Conservation (phyloP, 1,140 invertebrate species). For the Brachionus manjavacas region DNA sequence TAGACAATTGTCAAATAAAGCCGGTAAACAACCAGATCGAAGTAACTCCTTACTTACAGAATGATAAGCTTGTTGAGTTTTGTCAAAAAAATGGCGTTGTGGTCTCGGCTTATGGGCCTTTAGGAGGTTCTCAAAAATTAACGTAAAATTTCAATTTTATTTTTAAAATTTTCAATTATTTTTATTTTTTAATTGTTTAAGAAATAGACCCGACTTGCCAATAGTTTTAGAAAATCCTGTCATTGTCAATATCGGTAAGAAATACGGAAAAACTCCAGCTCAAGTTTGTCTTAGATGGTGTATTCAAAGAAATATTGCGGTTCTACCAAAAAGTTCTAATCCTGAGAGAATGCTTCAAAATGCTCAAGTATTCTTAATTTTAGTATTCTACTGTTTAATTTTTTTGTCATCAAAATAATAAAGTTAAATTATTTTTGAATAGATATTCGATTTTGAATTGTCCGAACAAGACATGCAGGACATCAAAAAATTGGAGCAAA, state of each 20-base stretch:
- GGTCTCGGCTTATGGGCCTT: constrained; percentile 32
- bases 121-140: constrained; percentile 6
- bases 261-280: constrained; percentile 31
- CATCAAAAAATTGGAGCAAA: background rate
- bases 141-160: background rate
- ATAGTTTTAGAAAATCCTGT: background rate
- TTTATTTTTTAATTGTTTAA: background rate
- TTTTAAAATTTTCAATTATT: background rate
- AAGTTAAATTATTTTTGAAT: background rate
- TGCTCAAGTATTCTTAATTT: background rate
- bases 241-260: background rate
- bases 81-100: constrained; percentile 53
- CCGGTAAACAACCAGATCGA: constrained; percentile 59
- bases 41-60: constrained; percentile 58
- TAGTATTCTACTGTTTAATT: too few species aligned
- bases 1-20: constrained; percentile 50
- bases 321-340: constrained; percentile 26
- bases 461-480: constrained; percentile 6
- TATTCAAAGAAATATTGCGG: constrained; percentile 28
- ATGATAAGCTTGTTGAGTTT: constrained; percentile 49
- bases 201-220: background rate
- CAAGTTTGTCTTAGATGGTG: constrained; percentile 35
- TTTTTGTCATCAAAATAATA: too few species aligned
- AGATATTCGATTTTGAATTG: constrained; percentile 40
- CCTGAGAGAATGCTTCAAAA: background rate